Conservation (phyloP, 2,888 invertebrate species). For the Habrosyne pyritoides region DNA sequence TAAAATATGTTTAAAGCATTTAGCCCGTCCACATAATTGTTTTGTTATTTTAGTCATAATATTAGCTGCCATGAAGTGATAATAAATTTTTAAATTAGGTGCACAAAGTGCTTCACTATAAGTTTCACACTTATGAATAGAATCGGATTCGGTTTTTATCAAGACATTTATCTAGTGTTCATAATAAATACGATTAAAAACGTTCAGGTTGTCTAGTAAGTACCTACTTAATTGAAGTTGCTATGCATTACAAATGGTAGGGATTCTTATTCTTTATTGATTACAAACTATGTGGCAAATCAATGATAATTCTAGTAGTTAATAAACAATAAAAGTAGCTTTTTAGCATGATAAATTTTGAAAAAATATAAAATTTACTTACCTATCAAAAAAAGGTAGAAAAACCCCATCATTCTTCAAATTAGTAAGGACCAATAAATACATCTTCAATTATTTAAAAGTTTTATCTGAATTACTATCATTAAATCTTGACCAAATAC, state of each 20-base stretch:
- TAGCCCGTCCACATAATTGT: conserved; percentile 45
- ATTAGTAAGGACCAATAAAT: conserved; percentile 66
- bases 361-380: neutral
- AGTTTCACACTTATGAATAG: conserved; percentile 28
- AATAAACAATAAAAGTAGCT: neutral
- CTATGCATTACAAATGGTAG: too few relatives aligned
- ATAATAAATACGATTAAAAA: neutral
- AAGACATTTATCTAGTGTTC: conserved; percentile 5
- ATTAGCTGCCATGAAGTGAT: conserved; percentile 38
- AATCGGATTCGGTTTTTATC: conserved; percentile 23
- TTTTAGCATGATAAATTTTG: neutral
- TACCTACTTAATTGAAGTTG: neutral
- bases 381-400: conserved; percentile 29
- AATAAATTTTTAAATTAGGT: conserved; percentile 30
- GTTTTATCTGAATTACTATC: conserved; percentile 50
- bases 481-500: conserved; percentile 60
- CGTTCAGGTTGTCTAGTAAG: neutral
- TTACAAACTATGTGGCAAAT: too few relatives aligned
- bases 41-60: conserved; percentile 35
- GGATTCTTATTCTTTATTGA: too few relatives aligned
- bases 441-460: conserved; percentile 44
- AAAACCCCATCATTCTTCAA: conserved; percentile 46
- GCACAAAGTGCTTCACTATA: conserved; percentile 47
- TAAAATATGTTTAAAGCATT: conserved; percentile 15
- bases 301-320: neutral